Percentiles rank a stretch among this genome's conserved stretches.
phyloP scores from a whole-genome alignment of 1,140 invertebrate genomes.

The Apis florea region DNA sequence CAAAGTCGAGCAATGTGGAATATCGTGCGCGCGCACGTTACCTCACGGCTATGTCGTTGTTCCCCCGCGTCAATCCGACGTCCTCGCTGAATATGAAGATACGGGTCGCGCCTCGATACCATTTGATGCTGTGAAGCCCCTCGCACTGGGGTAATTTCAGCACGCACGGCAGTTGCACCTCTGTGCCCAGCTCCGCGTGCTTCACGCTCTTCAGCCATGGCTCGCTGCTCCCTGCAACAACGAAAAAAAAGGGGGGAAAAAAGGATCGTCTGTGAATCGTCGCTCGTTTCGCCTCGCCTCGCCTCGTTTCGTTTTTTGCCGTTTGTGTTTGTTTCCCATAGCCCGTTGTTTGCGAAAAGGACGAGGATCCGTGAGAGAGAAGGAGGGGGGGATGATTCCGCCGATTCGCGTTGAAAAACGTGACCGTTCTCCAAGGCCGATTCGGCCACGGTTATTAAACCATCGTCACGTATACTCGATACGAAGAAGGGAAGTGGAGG shows the following conservation, averaged over 20 bases:
- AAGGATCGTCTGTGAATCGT: too few species aligned
- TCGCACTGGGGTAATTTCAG: slow-evolving; percentile 89
- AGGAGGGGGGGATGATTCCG: background rate
- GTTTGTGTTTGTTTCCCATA: slow-evolving; percentile 12
- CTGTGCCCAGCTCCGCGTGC: slow-evolving; percentile 82
- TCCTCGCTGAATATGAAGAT: slow-evolving; percentile 92
- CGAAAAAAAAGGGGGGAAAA: too few species aligned
- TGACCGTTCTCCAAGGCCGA: background rate
- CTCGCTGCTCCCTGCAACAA: slow-evolving; percentile 76
- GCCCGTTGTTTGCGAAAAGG: slow-evolving; percentile 26
- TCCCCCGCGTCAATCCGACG: slow-evolving; percentile 85
- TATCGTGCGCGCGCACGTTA: slow-evolving; percentile 75
- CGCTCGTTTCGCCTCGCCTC: slow-evolving; percentile 6
- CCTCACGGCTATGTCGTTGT: slow-evolving; percentile 89
- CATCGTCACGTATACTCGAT: background rate
- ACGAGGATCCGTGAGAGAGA: background rate
- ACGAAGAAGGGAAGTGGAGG: too few species aligned
- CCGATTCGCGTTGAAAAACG: background rate
- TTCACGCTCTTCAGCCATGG: slow-evolving; percentile 78
- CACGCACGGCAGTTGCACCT: slow-evolving; percentile 87
- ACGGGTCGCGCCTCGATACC: slow-evolving; percentile 90
- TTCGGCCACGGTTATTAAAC: background rate
- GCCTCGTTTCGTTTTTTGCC: too few species aligned
- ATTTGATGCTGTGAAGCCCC: slow-evolving; percentile 92
- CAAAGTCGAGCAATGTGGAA: background rate